Conservation (phyloP, 1,140 invertebrate genomes). For the Aphaenogaster floridana region DNA sequence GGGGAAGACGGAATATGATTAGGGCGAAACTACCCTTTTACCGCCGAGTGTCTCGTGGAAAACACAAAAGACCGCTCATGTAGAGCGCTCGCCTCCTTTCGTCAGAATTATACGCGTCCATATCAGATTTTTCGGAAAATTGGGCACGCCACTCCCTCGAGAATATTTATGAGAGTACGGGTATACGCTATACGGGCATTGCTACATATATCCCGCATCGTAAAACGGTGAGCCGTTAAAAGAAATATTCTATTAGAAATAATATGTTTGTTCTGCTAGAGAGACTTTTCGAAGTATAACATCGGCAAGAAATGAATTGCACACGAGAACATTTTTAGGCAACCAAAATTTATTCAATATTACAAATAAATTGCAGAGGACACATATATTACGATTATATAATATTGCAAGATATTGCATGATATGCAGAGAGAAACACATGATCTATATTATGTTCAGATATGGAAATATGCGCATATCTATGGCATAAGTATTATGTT, state of each 20-base stretch:
- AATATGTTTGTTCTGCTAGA: constrained; percentile 2
- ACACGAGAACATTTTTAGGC: neutral
- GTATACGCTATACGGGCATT: neutral
- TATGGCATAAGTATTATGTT: neutral
- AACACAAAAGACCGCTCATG: constrained; percentile 16
- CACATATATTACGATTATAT: neutral
- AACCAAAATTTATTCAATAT: neutral
- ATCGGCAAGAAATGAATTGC: neutral
- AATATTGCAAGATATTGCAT: neutral
- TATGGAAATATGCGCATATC: neutral
- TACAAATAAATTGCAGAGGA: constrained; percentile 4
- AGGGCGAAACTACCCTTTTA: constrained; percentile 41
- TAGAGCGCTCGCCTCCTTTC: neutral
- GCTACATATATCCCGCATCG: neutral
- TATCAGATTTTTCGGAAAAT: constrained; percentile 60
- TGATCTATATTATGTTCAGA: neutral
- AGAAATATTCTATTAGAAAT: constrained; percentile 37
- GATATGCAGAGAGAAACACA: neutral
- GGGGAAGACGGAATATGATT: constrained; percentile 42
- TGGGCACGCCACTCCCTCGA: constrained; percentile 9
- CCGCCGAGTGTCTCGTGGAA: constrained; percentile 21
- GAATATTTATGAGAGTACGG: constrained; percentile 37
- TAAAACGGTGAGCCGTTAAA: neutral
- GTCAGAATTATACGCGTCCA: constrained; percentile 36
- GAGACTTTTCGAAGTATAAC: neutral